Evolutionary conservation across 2,797 vertebrate species (phyloP), one percentile per base, ranked within the genome.

Genomic region (Myotis daubentonii): DNA sequence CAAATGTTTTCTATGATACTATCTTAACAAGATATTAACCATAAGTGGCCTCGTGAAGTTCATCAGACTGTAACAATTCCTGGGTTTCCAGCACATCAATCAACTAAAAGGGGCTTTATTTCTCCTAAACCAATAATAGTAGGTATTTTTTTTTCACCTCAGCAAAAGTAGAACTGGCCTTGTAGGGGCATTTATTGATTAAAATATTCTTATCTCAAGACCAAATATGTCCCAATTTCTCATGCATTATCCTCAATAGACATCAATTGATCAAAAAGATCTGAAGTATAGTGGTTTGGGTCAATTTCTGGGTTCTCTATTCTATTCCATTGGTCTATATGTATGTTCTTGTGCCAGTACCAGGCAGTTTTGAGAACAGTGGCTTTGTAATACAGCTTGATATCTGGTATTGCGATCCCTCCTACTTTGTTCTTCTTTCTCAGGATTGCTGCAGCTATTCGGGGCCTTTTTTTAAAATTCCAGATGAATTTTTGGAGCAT

Each of bases 41-140:
- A 38, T 75, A 81, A 68, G 41, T 51, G 15, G 16, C 22, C 49
- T 72, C 68, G 23, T 78, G 44, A 71, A 71, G 49, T 72, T 88
- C 44, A 65, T 62, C 44, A 72, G 30, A 83, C 20, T 65, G 44
- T 84, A n/a, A 51, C 60, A 75, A 76, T 76, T 89, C 47, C 66
- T 75, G 5, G 22, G 12, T 80, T 49, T 80, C 49, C 65, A 85
- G 74, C 23, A 74, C 3, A 85, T 79, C 20, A 68, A 23, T 86
- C 33, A 85, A 86, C 28, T 17, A 89, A 93, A 93, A 60, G 12
- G 33, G 12, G 25, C 22, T 68, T 89, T 78, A 76, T 70, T 95
- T 75, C 20, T 89, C n/a, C 44, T 60, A 90, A 75, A 85, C 72
- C 65, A 74, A 36, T 89, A 28, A 74, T 47, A 84, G 65, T 55